Percentiles rank a stretch among this genome's conserved stretches.
These are phyloP conservation scores for Cryptocheilus praepositus DNA, from an alignment of 2,888 invertebrate genomes.

Conservation along the genomic window DNA sequence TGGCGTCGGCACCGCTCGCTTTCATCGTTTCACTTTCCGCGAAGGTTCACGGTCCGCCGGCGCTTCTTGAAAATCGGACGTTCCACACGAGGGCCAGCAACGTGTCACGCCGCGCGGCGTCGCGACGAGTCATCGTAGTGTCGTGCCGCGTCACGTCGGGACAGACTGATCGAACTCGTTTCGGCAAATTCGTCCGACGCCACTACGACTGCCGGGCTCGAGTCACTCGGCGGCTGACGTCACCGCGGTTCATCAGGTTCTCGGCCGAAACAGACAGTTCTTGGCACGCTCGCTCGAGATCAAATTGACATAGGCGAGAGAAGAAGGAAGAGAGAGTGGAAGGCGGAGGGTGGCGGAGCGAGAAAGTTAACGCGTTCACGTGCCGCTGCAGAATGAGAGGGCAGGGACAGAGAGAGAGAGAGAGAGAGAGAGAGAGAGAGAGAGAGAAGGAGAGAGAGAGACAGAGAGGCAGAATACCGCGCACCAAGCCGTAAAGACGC, in stretches of 20 bases:
- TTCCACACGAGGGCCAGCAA: too few species aligned
- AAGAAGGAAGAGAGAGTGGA: slow-evolving; percentile 13
- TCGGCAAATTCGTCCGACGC: too few species aligned
- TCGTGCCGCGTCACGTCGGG: too few species aligned
- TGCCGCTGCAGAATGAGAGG: background rate
- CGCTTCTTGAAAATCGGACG: background rate
- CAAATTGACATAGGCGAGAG: slow-evolving; percentile 6
- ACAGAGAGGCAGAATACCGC: slow-evolving; percentile 21
- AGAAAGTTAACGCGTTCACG: background rate
- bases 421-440: background rate
- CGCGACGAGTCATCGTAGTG: too few species aligned
- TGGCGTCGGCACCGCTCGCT: too few species aligned
- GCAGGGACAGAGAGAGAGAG: slow-evolving; percentile 11
- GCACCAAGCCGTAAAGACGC: slow-evolving; percentile 6
- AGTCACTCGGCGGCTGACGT: too few species aligned
- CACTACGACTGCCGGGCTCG: too few species aligned
- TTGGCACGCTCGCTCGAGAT: background rate
- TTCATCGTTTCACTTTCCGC: too few species aligned
- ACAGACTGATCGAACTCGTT: too few species aligned
- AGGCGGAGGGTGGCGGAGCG: slow-evolving; percentile 15
- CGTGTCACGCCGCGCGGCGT: too few species aligned
- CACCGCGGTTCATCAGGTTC: too few species aligned
- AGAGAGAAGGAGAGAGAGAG: background rate
- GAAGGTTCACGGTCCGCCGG: too few species aligned
- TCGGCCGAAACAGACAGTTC: background rate